Conservation (phyloP, 2,888 invertebrate species). For the Macroteleia sp. region DNA sequence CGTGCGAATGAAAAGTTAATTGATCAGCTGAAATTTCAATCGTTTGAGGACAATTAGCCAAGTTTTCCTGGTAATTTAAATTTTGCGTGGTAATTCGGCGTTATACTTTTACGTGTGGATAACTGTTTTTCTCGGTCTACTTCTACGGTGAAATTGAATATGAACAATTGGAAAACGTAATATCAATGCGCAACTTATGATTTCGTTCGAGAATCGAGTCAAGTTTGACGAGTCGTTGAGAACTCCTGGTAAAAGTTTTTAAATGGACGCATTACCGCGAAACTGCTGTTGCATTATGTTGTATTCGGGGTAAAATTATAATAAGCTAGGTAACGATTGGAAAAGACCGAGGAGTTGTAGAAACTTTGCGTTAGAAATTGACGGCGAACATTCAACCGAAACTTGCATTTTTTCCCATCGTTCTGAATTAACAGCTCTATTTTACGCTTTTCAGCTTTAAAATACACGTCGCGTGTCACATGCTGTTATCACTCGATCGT, state of each 20-base stretch:
- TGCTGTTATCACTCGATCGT: slow-evolving; percentile 27
- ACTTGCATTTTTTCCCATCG: not conserved
- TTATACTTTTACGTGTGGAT: slow-evolving; percentile 37
- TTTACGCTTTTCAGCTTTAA: slow-evolving; percentile 36
- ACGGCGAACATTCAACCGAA: not conserved
- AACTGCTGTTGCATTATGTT: not conserved
- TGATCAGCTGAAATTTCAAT: too few species aligned
- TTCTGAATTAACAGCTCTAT: slow-evolving; percentile 4
- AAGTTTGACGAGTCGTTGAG: slow-evolving; percentile 10
- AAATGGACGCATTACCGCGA: not conserved
- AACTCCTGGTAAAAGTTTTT: not conserved
- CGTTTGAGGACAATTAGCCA: slow-evolving; percentile 26
- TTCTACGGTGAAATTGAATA: slow-evolving; percentile 49
- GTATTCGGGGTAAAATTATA: not conserved
- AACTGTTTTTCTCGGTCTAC: slow-evolving; percentile 51
- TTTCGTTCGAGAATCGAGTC: not conserved
- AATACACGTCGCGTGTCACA: slow-evolving; percentile 40
- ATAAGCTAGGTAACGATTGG: not conserved
- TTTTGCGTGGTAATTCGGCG: slow-evolving; percentile 8
- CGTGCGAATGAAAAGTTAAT: too few species aligned
- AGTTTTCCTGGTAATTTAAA: slow-evolving; percentile 26
- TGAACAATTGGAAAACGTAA: slow-evolving; percentile 39
- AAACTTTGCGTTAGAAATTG: slow-evolving; percentile 29
- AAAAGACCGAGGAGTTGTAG: not conserved
- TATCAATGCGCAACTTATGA: slow-evolving; percentile 28